Percentiles rank a stretch among this genome's conserved stretches.
phyloP scores from a whole-genome alignment of 2,888 invertebrate species.

The Pecten maximus region DNA sequence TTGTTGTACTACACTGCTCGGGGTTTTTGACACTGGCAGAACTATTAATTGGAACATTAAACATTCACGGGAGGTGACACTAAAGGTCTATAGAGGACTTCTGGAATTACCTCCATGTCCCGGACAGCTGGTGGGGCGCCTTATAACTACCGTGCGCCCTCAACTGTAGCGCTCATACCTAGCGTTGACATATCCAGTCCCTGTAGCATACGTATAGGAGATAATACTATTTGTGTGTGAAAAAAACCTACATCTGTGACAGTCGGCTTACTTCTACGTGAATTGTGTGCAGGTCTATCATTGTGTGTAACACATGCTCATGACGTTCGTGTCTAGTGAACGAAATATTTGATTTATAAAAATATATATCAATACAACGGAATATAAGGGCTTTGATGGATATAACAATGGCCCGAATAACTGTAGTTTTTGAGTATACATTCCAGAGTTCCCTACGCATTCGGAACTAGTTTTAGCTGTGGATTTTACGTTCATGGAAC shows the following conservation, averaged over 20 bases:
- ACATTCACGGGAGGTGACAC: conserved; percentile 28
- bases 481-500: conserved; percentile 29
- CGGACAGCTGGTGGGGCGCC: neutral
- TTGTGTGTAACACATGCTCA: neutral
- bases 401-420: neutral
- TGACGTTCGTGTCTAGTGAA: neutral
- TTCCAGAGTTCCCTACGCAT: conserved; percentile 7
- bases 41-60: conserved; percentile 24
- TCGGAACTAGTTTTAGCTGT: neutral
- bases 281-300: neutral
- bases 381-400: neutral
- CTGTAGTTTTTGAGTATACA: neutral
- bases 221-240: neutral
- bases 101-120: neutral
- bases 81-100: neutral
- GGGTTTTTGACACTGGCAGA: conserved; percentile 24
- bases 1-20: neutral
- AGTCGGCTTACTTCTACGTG: neutral
- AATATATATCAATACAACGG: neutral
- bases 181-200: conserved; percentile 23
- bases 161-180: conserved; percentile 26
- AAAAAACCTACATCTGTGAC: conserved; percentile 21
- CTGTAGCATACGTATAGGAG: neutral
- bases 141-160: conserved; percentile 4
- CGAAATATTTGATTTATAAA: neutral